Evolutionary conservation across 2,888 invertebrate species (phyloP).

Genomic region (Macroteleia sp.): DNA sequence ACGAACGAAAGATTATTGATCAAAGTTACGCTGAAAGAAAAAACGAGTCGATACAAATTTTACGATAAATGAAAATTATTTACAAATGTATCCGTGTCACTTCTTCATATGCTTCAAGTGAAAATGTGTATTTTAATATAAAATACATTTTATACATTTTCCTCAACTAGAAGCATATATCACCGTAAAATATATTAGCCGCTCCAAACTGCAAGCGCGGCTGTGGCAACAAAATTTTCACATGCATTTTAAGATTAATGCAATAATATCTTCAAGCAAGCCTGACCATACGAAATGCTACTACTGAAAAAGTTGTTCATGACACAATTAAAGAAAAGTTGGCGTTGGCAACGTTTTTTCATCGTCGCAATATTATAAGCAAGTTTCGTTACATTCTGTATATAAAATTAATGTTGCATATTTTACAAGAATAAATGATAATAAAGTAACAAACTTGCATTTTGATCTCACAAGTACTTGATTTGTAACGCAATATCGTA

Average conservation of each 20-base stretch:
- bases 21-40: neutral
- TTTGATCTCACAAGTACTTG: no score
- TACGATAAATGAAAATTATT: constrained; percentile 3
- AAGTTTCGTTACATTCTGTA: no score
- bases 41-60: neutral
- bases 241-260: constrained; percentile 12
- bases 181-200: constrained; percentile 4
- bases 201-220: neutral
- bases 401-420: no score
- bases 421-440: no score
- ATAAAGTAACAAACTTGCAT: no score
- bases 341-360: no score
- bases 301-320: neutral
- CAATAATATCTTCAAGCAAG: constrained; percentile 8
- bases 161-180: neutral
- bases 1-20: neutral
- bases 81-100: neutral
- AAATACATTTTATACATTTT: constrained; percentile 3
- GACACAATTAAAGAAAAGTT: constrained; percentile 3
- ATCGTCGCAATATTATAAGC: no score
- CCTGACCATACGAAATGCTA: constrained; percentile 10
- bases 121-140: constrained; percentile 2
- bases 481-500: no score
- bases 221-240: neutral
- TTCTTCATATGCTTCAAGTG: neutral